These are phyloP conservation scores for Microdon myrmicae DNA, from an alignment of 2,888 invertebrate genomes.

Conservation along the genomic window DNA sequence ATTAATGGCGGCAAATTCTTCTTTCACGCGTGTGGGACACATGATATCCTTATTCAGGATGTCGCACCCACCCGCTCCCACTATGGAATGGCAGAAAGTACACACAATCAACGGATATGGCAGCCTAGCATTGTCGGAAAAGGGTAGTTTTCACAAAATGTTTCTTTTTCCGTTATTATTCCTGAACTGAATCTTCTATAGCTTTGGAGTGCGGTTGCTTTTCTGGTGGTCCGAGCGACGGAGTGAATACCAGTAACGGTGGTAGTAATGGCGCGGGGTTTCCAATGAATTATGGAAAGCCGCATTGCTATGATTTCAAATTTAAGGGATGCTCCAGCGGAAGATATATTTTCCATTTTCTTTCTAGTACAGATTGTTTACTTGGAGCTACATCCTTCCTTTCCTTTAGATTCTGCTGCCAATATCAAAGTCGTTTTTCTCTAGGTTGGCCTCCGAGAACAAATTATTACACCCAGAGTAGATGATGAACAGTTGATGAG, in stretches of 20 bases:
- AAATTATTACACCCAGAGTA: no score
- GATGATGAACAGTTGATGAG: no score
- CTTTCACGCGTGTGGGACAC: neutral
- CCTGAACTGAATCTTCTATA: slow-evolving; percentile 17
- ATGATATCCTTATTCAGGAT: neutral
- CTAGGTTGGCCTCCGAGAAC: no score
- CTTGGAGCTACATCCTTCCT: slow-evolving; percentile 19
- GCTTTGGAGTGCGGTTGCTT: slow-evolving; percentile 2
- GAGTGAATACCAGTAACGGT: neutral
- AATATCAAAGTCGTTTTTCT: no score
- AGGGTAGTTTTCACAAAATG: slow-evolving; percentile 19
- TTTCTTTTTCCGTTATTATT: slow-evolving; percentile 33
- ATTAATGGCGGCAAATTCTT: slow-evolving; percentile 25
- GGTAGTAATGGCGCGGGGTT: neutral
- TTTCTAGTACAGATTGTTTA: slow-evolving; percentile 21
- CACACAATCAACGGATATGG: neutral
- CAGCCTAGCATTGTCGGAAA: no score
- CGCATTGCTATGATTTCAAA: neutral
- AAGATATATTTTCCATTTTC: slow-evolving; percentile 17
- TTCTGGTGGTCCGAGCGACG: neutral
- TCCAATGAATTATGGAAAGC: slow-evolving; percentile 9
- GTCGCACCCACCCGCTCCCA: neutral
- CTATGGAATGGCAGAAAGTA: neutral
- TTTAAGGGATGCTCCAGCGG: neutral
- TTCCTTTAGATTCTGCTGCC: neutral